phyloP scores from a whole-genome alignment of 1,140 invertebrate species.

The Conopomorpha cramerella region DNA sequence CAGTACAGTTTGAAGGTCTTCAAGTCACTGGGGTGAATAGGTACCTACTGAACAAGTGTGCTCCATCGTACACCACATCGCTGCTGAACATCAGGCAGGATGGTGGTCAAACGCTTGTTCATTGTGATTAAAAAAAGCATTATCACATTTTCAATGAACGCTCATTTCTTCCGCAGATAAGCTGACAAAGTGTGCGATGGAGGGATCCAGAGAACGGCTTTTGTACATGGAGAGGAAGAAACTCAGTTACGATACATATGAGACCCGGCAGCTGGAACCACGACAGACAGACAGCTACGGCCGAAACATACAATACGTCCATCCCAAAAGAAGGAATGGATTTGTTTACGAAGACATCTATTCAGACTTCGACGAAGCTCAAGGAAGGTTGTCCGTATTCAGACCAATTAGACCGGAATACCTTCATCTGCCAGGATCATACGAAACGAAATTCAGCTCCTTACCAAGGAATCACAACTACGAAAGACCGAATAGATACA shows the following conservation, averaged over 20 bases:
- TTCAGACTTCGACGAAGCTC: conserved; percentile 48
- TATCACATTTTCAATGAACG: too few species aligned
- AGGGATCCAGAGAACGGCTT: conserved; percentile 39
- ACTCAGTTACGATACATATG: conserved; percentile 25
- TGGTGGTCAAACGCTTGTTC: too few species aligned
- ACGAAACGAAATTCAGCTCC: conserved; percentile 41
- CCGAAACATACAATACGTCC: conserved; percentile 15
- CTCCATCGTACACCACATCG: too few species aligned
- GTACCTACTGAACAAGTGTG: too few species aligned
- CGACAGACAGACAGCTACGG: conserved; percentile 6
- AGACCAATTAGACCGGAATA: conserved; percentile 53
- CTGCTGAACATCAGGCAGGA: too few species aligned
- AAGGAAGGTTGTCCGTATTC: conserved; percentile 46
- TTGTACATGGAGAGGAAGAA: conserved; percentile 33
- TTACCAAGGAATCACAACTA: conserved; percentile 37
- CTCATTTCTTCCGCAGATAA: too few species aligned
- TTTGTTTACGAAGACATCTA: conserved; percentile 58
- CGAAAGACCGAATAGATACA: conserved; percentile 23
- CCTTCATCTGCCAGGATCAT: conserved; percentile 38
- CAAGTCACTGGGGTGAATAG: too few species aligned
- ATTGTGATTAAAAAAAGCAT: too few species aligned
- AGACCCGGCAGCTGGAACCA: conserved; percentile 10
- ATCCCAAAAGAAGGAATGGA: conserved; percentile 41
- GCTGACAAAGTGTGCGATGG: too few species aligned
- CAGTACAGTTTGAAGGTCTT: too few species aligned